Base-by-base conservation (phyloP, 2,888 invertebrate genomes). In the Melanophora roralis region DNA sequence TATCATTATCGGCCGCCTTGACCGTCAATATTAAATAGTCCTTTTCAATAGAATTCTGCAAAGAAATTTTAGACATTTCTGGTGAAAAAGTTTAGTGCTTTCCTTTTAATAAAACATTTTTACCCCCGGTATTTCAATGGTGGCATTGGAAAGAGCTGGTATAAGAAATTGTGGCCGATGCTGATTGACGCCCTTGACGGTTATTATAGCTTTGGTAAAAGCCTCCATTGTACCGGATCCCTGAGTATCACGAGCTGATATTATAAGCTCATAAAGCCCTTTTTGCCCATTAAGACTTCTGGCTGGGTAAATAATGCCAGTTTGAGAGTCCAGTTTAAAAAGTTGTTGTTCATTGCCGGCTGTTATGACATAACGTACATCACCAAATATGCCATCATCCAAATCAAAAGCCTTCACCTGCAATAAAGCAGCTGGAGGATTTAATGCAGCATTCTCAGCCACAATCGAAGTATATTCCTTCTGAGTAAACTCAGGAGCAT, bases 91-190 rank as follows among this genome's bases (percentile, higher is more conserved):
- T 16, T 7, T 14, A n/a, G 4, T 11, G 4, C 19, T 21, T 9
- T 8, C 11, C 19, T 12, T 19, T 1, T 34, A 0, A 16, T n/a
- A 14, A 9, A 32, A 1, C 7, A 38, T 55, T 36, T 86, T 87
- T 90, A 96, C 96, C 91, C 97, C 97, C 0, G 96, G 94, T 83
- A 97, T 93, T 88, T 94, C 94, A 14, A 97, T 93, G 34, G 95
- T 95, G 3, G 94, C 92, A 88, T 95, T 95, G 0, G 93, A 92
- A 0, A 93, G 88, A 1, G 94, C 93, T 0, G 97, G 97, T 86
- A 94, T 92, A 7, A 95, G 92, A 88, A 97, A 97, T 73, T 92
- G 92, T 0, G 97, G 98, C 55, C 94, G 93, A 86, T 96, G 94
- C 83, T 95, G 94, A 90, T 97, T 97, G 0, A 96, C 95, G 76